Percentiles rank a stretch among this genome's conserved stretches.
phyloP scores from a whole-genome alignment of 2,113 vertebrate genomes.

The Petrocephalus zakoni region DNA sequence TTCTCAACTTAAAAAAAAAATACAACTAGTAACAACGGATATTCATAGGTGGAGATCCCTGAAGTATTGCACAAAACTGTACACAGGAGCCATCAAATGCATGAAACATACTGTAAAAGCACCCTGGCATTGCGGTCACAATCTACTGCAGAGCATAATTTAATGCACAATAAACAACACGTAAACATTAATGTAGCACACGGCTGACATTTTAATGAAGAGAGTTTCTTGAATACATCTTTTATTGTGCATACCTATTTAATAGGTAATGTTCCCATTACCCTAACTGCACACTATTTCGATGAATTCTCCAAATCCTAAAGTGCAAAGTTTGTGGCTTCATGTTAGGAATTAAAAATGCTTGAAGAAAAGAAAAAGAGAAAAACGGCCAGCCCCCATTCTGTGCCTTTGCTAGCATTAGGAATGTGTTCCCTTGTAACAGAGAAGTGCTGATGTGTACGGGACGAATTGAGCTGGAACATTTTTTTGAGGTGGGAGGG shows the following conservation, averaged over 20 bases:
- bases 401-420: neutral
- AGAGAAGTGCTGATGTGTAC: conserved; percentile 23
- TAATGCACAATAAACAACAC: conserved; percentile 6
- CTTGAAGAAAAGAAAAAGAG: neutral
- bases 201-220: neutral
- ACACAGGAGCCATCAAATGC: neutral
- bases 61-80: neutral
- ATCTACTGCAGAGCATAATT: neutral
- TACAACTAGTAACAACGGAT: neutral
- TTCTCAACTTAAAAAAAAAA: neutral
- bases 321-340: conserved; percentile 17
- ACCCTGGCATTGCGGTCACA: conserved; percentile 8
- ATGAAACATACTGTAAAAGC: conserved; percentile 9
- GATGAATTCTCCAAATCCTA: neutral
- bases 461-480: neutral
- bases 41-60: neutral
- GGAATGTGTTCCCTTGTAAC: conserved; percentile 25
- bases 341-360: conserved; percentile 4
- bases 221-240: neutral
- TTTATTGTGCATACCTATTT: neutral
- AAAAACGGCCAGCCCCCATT: neutral
- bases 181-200: neutral
- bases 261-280: neutral
- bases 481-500: neutral
- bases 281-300: neutral